These are phyloP conservation scores for Antitype chi DNA, from an alignment of 2,888 invertebrate genomes.

Conservation along the genomic window DNA sequence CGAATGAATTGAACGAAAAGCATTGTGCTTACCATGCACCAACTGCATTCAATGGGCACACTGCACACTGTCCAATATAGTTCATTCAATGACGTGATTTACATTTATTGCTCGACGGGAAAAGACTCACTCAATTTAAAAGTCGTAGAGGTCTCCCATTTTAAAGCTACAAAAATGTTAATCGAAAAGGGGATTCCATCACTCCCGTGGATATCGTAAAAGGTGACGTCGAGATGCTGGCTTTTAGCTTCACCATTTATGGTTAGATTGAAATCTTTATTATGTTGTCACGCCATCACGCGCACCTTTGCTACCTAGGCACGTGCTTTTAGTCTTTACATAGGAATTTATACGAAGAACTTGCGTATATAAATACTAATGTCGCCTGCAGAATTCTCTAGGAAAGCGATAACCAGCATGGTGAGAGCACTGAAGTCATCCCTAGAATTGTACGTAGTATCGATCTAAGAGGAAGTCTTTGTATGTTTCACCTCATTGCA, in stretches of 20 bases:
- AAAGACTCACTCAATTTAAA: conserved; percentile 78
- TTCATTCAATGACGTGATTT: conserved; percentile 85
- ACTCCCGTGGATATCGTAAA: conserved; percentile 53
- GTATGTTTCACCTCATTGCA: conserved; percentile 7
- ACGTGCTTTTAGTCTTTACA: conserved; percentile 14
- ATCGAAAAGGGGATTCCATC: conserved; percentile 54
- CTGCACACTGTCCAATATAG: conserved; percentile 79
- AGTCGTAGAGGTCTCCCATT: conserved; percentile 67
- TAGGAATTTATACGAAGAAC: not conserved
- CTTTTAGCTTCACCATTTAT: conserved; percentile 39
- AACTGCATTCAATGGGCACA: conserved; percentile 80
- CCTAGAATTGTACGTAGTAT: not conserved
- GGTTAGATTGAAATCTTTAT: conserved; percentile 40
- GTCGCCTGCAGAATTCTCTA: not conserved
- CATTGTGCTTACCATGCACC: conserved; percentile 85
- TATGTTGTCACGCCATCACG: conserved; percentile 9
- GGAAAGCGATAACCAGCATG: not conserved
- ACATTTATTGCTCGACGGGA: conserved; percentile 81
- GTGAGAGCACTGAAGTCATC: not conserved
- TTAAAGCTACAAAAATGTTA: conserved; percentile 55
- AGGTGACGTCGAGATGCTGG: conserved; percentile 28
- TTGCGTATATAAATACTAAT: not conserved
- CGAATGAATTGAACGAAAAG: conserved; percentile 80
- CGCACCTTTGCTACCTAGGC: not conserved
- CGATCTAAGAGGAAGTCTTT: not conserved